Evolutionary conservation across 2,797 vertebrate species (phyloP), one percentile per base, ranked within the genome.

Genomic region (Parauchenoglanis punctatus): DNA sequence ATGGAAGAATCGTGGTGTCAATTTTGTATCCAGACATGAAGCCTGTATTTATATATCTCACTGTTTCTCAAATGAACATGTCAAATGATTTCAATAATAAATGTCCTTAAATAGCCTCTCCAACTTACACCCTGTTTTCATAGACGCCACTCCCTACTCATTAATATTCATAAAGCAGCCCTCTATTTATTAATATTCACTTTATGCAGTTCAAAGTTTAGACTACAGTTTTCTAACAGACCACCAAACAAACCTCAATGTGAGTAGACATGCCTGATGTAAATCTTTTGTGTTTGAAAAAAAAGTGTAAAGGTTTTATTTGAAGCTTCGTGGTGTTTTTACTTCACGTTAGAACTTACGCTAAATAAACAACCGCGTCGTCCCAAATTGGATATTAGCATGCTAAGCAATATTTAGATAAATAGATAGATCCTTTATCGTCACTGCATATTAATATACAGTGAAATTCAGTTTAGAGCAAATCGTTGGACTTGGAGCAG

Each of bases 131-230:
- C 76, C 31, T 81, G 56, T 25, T 46, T 63, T 13, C 11, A 6
- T 23, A 44, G 18, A 35, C 28, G 11, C 18, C 6, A 35, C 18
- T 35, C 12, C 20, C 40, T 46, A 0, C 59, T 17, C 59, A 63
- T 61, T 25, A 81, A 81, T 81, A 81, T 63, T 63, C 23, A 63
- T 81, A 8, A 17, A 2, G 56, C 35, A 61, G 12, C 31, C 15
- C 12, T 81, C 78, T 59, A 20, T 44, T 61, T 81, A 44, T 81
- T 63, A 20, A 25, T 44, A 81, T 63, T 63, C 59, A 78, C 54
- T 56, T 58, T 49, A 8, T 25, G 52, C 46, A 7, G 23, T n/a
- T 15, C 28, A 20, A 7, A 46, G 23, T 73, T 73, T 11, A 44
- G 70, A 73, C 40, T 20, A 25, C 70, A 4, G 70, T 46, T 61